Base-by-base conservation (phyloP, 1,140 invertebrate genomes). In the Drosophila sproati region DNA sequence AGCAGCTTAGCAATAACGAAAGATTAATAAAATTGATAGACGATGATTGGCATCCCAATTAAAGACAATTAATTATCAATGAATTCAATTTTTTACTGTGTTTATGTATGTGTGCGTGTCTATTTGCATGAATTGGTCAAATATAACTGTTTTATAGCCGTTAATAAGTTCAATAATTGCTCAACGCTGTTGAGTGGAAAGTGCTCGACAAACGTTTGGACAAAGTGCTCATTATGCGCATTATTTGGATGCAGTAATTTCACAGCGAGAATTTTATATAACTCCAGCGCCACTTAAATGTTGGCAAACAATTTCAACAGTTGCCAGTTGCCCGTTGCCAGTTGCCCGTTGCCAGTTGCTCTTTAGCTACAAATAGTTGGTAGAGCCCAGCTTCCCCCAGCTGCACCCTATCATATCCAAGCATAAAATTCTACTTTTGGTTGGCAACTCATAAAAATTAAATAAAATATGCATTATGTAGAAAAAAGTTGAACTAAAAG, bases 391-490 rank as follows among this genome's bases (percentile, higher is more conserved):
- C 7, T 39, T 12, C 35, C 4, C 20, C 34, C 6, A 5, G 7
- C 7, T 43, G 8, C 12, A 4, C 0, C n/a, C 7, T 20, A 20
- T 20, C 47, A 3, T 34, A 6, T 5, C n/a, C 29, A 62, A 43
- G 67, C 75, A 82, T 73, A 56, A 82, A 82, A 61, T 82, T 82
- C 61, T 79, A 82, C 64, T 87, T 79, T 80, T 76, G 78, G 70
- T 70, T 73, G 80, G 35, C 29, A 74, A 88, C 61, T 72, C 64
- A 64, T 77, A 87, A 83, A 88, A 88, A 89, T 83, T 89, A 88
- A 83, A 88, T 88, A 80, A 89, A 88, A 88, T 88, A 80, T 88
- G 83, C 85, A 89, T 80, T 88, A 80, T 70, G 73, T 63, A 37
- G 34, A 50, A 56, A 41, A 81, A 86, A 83, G 83, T 89, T 88